Conservation (phyloP, 2,888 invertebrate genomes). For the Sesia bembeciformis region DNA sequence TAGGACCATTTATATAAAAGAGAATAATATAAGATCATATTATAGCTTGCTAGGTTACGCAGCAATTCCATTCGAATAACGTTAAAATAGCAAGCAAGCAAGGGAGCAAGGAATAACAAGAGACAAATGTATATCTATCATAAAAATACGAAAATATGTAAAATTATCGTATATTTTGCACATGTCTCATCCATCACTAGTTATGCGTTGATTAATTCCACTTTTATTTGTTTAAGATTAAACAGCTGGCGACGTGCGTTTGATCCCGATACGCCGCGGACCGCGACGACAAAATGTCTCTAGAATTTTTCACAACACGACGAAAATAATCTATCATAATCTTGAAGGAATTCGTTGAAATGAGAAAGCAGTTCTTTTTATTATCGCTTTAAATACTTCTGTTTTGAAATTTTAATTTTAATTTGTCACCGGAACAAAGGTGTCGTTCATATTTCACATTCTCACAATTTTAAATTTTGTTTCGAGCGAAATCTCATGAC, state of each 20-base stretch:
- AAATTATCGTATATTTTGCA: neutral
- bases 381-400: conserved; percentile 3
- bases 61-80: too few species aligned
- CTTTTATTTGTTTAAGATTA: conserved; percentile 68
- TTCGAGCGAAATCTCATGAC: too few species aligned
- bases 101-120: too few species aligned
- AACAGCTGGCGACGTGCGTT: conserved; percentile 56
- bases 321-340: conserved; percentile 68
- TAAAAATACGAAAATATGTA: too few species aligned
- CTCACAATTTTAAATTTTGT: too few species aligned
- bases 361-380: conserved; percentile 35
- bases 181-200: conserved; percentile 37
- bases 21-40: too few species aligned
- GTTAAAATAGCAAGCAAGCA: too few species aligned
- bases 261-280: conserved; percentile 61
- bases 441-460: neutral
- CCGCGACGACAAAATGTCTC: conserved; percentile 56
- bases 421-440: neutral
- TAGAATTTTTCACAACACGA: conserved; percentile 51
- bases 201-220: conserved; percentile 59
- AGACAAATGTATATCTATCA: too few species aligned
- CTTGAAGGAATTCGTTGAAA: conserved; percentile 45
- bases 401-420: neutral
- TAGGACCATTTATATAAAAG: too few species aligned
- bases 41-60: too few species aligned